Base-by-base conservation (phyloP, 2,113 vertebrate species). In the Gasterosteus nipponicus region DNA sequence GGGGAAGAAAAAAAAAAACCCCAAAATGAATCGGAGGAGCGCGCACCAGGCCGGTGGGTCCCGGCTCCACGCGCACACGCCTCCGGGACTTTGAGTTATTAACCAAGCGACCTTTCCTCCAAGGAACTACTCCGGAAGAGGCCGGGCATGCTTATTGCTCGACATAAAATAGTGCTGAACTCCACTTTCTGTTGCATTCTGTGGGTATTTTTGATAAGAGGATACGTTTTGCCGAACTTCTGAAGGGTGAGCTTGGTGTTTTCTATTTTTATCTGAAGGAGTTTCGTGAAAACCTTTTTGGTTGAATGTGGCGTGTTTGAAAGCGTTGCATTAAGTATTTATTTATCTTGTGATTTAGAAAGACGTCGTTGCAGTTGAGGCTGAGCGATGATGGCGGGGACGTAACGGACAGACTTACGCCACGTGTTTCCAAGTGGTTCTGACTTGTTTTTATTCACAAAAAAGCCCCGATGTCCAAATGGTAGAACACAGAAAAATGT, bases 11-110 rank as follows among this genome's bases (percentile, higher is more conserved):
- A 82, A 26, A 77, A 87, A 84, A 87, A 82, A 69, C 76, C 22
- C 22, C 22, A 26, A 26, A 26, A 26, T 26, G 22, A 26, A 26
- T 26, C 22, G 22, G 22, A 26, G 22, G 22, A 26, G 22, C 22
- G 22, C 22, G 22, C 1, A 26, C 22, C 22, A 26, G 22, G 22
- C n/a, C n/a, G n/a, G n/a, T n/a, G n/a, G n/a, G n/a, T n/a, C n/a
- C n/a, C n/a, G n/a, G n/a, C n/a, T n/a, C 22, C 22, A 26, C 22
- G 1, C 22, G 22, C 22, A 1, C 64, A 85, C 38, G 56, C 84
- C 75, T 83, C 83, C 79, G 81, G 81, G 82, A 82, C 66, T 73
- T 63, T 73, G 66, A 87, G 81, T 73, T 85, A 88, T 90, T 83
- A 83, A 84, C 89, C 77, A 73, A 80, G 80, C 75, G 69, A 88